phyloP scores from a whole-genome alignment of 2,888 invertebrate genomes.

The Neocrepidodera transversa region DNA sequence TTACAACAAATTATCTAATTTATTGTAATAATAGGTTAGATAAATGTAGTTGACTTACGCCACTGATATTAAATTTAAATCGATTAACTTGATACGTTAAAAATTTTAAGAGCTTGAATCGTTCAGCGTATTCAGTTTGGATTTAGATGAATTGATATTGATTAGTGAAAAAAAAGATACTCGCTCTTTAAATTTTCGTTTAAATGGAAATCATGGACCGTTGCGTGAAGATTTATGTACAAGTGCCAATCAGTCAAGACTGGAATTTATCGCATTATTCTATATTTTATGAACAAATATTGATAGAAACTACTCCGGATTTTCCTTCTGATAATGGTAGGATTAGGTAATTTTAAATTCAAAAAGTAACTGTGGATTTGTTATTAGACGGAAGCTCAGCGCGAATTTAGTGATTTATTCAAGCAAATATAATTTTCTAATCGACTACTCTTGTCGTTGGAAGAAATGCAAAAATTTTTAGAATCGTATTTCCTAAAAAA shows the following conservation, averaged over 20 bases:
- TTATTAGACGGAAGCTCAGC: too few species aligned
- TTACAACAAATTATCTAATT: too few species aligned
- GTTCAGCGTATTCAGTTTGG: background rate
- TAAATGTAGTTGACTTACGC: background rate
- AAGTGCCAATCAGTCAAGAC: background rate
- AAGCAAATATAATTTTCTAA: constrained; percentile 9
- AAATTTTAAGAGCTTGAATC: constrained; percentile 4
- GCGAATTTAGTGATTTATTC: background rate
- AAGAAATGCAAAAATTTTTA: too few species aligned
- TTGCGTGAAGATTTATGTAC: background rate
- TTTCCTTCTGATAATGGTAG: too few species aligned
- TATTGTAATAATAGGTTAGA: too few species aligned
- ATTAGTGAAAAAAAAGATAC: constrained; percentile 3
- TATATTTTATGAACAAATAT: too few species aligned
- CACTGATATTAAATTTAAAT: constrained; percentile 8
- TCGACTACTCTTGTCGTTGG: background rate
- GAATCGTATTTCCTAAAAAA: too few species aligned
- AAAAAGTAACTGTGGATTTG: too few species aligned
- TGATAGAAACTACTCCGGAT: too few species aligned
- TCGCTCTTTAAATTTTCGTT: background rate
- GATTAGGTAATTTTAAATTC: too few species aligned
- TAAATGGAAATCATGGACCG: background rate
- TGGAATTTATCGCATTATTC: too few species aligned
- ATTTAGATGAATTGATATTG: constrained; percentile 9
- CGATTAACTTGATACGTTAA: constrained; percentile 9